Base-by-base conservation (phyloP, 2,888 invertebrate species). In the Stenoptilia bipunctidactyla region DNA sequence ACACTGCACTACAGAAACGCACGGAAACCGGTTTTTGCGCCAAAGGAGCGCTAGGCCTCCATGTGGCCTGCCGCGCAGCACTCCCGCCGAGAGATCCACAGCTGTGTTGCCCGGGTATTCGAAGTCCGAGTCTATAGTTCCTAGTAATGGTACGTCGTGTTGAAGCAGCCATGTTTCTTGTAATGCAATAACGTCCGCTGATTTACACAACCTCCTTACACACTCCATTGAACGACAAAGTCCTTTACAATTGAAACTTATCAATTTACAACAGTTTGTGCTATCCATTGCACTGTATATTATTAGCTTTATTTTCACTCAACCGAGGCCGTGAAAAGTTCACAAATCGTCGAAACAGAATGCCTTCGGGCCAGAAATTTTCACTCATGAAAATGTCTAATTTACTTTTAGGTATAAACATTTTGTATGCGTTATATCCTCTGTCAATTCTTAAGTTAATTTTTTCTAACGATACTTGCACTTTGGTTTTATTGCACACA, bases 361-460 rank as follows among this genome's bases (percentile, higher is more conserved):
- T 38, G n/a, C 48, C 50, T 10, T 49, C 45, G 3, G 50, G 53
- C 51, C 51, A 51, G 10, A 52, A 41, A 12, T 46, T 43, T 2
- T 48, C 41, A 15, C 27, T 37, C 27, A 52, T 27, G 37, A 52
- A 50, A 5, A 41, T 9, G 1, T 38, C 34, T 14, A 49, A 13
- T 30, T 47, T 47, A 13, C 45, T 33, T 36, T 40, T 46, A n/a
- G 49, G 47, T 34, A 53, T 41, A 33, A 39, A 44, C 12, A 51
- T 33, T 36, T 47, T 51, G 34, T 43, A 48, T 5, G 44, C 33
- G 15, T 41, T 39, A 35, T 47, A 48, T 1, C 45, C 43, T 30
- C 46, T 46, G 10, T 35, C 10, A 6, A 36, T 13, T 14, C 43
- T 49, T 44, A 45, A 45, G 36, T 25, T 20, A 2, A 48, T 42